Base-by-base conservation (phyloP, 2,888 invertebrate species). In the Limnephilus rhombicus region DNA sequence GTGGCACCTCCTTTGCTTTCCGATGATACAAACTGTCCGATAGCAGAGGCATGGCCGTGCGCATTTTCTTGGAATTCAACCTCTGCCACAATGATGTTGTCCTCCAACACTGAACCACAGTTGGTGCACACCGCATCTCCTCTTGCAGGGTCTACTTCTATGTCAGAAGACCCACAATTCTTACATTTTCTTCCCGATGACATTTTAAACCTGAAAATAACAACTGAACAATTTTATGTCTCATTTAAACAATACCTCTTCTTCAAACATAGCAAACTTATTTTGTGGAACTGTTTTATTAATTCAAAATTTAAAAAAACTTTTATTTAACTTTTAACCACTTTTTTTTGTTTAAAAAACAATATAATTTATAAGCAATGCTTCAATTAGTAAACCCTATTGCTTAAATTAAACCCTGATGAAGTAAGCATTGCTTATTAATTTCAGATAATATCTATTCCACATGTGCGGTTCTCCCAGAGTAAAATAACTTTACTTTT, bases 81-180 rank as follows among this genome's bases (percentile, higher is more conserved):
- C 95, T 99, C 99, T 3, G 99, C 98, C 41, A 99, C 99, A 94
- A 99, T 99, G 91, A 99, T 98, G 94, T 98, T 99, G 94, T 99
- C 99, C 95, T 99, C 99, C 29, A 99, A 96, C 2, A 99, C 99
- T 12, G 98, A 98, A 45, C 99, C 99, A 96, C 99, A 99, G 94
- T 97, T 98, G 45, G 98, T 99, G 95, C 99, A 99, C 1, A 99
- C 99, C 15, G 98, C 98, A 96, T 99, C 99, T 80, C 99, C 99
- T 94, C 99, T 97, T 37, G 98, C 98, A 92, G 98, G 98, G 95
- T 99, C 99, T 93, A 98, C 98, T 95, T 99, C 99, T 93, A 99
- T 98, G 93, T 99, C 98, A 9, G 98, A 97, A 81, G 98, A 98
- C 24, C 98, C 98, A 95, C 98, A 98, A 94, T 98, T 98, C 95